phyloP scores from a whole-genome alignment of 2,888 invertebrate genomes.

The Andrena bicolor region DNA sequence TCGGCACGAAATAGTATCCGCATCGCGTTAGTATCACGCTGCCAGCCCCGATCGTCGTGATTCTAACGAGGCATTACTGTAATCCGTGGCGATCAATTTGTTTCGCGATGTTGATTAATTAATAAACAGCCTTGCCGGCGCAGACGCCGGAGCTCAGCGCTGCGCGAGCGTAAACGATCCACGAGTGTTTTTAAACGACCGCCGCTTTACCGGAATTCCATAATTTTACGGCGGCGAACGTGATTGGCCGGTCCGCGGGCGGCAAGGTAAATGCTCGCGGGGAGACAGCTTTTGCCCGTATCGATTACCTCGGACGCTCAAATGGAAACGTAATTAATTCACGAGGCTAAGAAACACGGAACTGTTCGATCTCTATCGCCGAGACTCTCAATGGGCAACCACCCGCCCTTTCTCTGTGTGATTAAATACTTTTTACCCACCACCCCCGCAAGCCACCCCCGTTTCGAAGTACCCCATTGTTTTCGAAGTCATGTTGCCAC shows the following conservation, averaged over 20 bases:
- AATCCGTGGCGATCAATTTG: constrained; percentile 43
- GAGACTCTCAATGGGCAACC: neutral
- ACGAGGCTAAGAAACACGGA: neutral
- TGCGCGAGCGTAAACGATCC: neutral
- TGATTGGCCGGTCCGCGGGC: neutral
- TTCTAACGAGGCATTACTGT: no score
- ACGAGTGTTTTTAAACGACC: neutral
- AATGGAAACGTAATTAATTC: constrained; percentile 21
- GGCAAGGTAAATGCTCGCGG: constrained; percentile 3
- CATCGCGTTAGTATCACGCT: no score
- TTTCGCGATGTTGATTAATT: constrained; percentile 36
- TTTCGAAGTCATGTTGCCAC: neutral
- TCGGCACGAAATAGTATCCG: no score
- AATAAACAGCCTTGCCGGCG: constrained; percentile 24
- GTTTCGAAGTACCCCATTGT: constrained; percentile 7
- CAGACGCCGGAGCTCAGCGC: neutral
- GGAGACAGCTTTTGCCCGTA: neutral
- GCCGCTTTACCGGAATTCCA: constrained; percentile 1
- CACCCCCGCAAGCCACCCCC: neutral
- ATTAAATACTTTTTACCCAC: constrained; percentile 5
- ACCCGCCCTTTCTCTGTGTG: neutral
- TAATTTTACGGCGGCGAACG: neutral
- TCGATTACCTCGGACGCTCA: constrained; percentile 1
- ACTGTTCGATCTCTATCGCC: neutral
- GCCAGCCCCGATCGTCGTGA: no score